Evolutionary conservation across 2,888 invertebrate genomes (phyloP).

Genomic region (Elegia similella): DNA sequence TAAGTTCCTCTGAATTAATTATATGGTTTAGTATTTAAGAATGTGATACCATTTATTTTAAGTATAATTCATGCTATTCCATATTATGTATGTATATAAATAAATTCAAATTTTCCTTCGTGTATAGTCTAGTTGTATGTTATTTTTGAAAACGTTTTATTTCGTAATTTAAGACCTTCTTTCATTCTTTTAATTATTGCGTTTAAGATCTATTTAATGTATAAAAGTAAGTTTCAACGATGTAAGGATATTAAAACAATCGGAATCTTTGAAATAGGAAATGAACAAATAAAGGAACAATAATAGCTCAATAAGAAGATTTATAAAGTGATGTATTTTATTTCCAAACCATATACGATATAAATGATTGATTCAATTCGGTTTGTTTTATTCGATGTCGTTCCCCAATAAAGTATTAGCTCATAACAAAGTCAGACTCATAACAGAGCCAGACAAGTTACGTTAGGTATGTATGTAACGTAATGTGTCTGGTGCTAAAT

Average conservation of each 20-base stretch:
- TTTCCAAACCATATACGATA: slow-evolving; percentile 57
- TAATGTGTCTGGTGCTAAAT: too few species aligned
- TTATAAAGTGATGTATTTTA: slow-evolving; percentile 61
- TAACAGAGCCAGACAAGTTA: too few species aligned
- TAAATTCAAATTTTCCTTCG: slow-evolving; percentile 46
- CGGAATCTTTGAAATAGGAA: slow-evolving; percentile 30
- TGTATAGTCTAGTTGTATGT: slow-evolving; percentile 53
- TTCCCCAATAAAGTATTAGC: neutral
- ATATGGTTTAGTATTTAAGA: slow-evolving; percentile 70
- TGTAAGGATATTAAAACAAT: slow-evolving; percentile 19
- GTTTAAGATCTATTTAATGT: slow-evolving; percentile 43
- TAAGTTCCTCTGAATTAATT: slow-evolving; percentile 76
- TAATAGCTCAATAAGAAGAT: slow-evolving; percentile 64
- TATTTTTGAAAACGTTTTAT: slow-evolving; percentile 60
- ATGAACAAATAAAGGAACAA: slow-evolving; percentile 64
- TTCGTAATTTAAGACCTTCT: slow-evolving; percentile 47
- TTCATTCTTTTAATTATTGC: slow-evolving; percentile 43
- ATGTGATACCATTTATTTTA: slow-evolving; percentile 79
- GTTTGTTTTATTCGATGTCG: slow-evolving; percentile 34
- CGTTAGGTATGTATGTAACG: too few species aligned
- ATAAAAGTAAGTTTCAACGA: slow-evolving; percentile 25
- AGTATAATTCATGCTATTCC: slow-evolving; percentile 58
- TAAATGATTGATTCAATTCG: slow-evolving; percentile 63
- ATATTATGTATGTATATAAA: slow-evolving; percentile 58
- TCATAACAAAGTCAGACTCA: too few species aligned